phyloP scores from a whole-genome alignment of 2,888 invertebrate species.

The Microplitis manilae region DNA sequence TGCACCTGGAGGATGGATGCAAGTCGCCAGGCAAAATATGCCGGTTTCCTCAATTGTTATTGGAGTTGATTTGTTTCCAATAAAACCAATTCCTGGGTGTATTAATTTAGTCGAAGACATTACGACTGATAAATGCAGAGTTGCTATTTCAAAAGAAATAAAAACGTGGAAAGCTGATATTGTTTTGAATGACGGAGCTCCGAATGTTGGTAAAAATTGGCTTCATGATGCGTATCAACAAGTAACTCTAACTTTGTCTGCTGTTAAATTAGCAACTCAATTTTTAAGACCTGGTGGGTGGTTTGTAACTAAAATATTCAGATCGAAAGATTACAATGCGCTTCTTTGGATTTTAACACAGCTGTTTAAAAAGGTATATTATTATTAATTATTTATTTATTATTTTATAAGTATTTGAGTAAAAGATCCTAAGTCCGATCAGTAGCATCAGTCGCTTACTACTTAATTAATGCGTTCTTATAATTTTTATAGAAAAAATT shows the following conservation, averaged over 20 bases:
- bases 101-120: conserved; percentile 95
- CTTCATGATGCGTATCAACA: conserved; percentile 97
- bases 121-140: conserved; percentile 93
- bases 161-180: conserved; percentile 98
- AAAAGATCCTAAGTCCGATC: too few species aligned
- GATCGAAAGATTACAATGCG: conserved; percentile 97
- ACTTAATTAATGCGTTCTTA: too few species aligned
- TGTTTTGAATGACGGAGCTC: conserved; percentile 97
- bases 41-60: conserved; percentile 95
- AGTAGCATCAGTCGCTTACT: too few species aligned
- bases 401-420: neutral
- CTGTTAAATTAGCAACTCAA: conserved; percentile 91
- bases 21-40: conserved; percentile 98
- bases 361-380: conserved; percentile 86
- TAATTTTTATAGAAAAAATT: too few species aligned
- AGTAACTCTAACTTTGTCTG: conserved; percentile 90
- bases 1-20: conserved; percentile 99
- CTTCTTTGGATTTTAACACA: conserved; percentile 96
- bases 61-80: conserved; percentile 97
- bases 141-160: conserved; percentile 86
- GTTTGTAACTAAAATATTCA: conserved; percentile 98
- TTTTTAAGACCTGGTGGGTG: conserved; percentile 93
- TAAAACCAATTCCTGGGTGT: conserved; percentile 91
- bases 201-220: conserved; percentile 98
- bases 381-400: neutral